Base-by-base conservation (phyloP, 2,797 vertebrate genomes). In the Smutsia gigantea region DNA sequence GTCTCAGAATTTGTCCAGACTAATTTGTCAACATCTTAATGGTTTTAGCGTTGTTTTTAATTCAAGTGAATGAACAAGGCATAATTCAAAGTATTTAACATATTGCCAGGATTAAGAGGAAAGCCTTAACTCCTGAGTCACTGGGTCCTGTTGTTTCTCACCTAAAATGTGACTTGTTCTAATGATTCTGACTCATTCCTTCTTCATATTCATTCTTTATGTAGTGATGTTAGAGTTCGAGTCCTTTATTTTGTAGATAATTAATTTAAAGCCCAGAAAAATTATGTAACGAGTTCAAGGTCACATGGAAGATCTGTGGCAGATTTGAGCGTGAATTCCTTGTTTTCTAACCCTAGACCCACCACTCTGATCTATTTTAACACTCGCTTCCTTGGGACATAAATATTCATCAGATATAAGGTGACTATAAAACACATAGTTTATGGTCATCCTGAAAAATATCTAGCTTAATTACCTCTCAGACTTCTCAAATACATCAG, bases 11-110 rank as follows among this genome's bases (percentile, higher is more conserved):
- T 91, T 97, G 7, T 87, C 71, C 78, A 93, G 42, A 68, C 27
- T 87, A 96, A 46, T 72, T 97, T 39, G 92, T 96, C 31, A 63
- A 53, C 49, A 90, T 93, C 21, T 53, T 93, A 42, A 84, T 84
- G 49, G 19, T 51, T 94, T 97, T 84, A 92, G 42, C 23, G 92
- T 94, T 96, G 63, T 88, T 92, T 96, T 78, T 2, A 72, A 88
- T 95, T 87, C 74, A 97, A 93, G 39, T 89, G 29, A 71, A 84
- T 89, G 77, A 75, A 64, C 51, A 69, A 88, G 39, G 64, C 72
- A 83, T 79, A 88, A 93, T 93, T 96, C 84, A 94, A 92, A 85
- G 89, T 74, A 92, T 93, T 93, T 95, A 57, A 94, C 86, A 71
- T 31, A 74, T 63, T 93, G 63, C 69, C 95, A 96, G 63, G 68